Evolutionary conservation across 2,113 vertebrate genomes (phyloP).

Genomic region (Dasyprocta punctata): DNA sequence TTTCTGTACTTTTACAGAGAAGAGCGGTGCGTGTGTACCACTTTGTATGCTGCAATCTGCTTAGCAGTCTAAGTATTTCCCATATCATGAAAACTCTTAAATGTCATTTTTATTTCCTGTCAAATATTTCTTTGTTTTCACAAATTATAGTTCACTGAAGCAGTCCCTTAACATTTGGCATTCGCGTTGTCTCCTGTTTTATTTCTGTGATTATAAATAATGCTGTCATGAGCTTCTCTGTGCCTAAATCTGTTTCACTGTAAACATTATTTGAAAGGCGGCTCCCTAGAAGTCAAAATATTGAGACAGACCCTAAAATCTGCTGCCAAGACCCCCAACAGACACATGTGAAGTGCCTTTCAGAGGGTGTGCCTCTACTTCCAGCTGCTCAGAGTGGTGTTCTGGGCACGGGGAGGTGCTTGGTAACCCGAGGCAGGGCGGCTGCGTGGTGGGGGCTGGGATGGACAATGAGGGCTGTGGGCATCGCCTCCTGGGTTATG

Average conservation of each 20-base stretch:
- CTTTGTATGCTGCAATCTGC: background rate
- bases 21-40: background rate
- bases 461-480: background rate
- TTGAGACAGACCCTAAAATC: background rate
- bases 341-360: background rate
- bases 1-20: background rate
- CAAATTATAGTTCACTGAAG: conserved; percentile 1
- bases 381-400: background rate
- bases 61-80: background rate
- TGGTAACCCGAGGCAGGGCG: background rate
- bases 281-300: conserved; percentile 44
- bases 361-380: background rate
- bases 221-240: background rate
- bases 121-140: conserved; percentile 2
- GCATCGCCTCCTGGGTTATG: background rate
- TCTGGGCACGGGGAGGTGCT: fast-evolving
- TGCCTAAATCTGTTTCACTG: background rate
- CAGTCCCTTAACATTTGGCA: background rate
- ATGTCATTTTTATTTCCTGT: conserved; percentile 12
- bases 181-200: background rate
- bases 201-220: background rate
- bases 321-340: background rate
- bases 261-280: background rate
- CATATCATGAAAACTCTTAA: background rate
- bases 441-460: no score